A percentile compares a stretch with the other conserved stretches of the same genome.
phyloP scores from a whole-genome alignment of 1,140 invertebrate genomes.

The Drosophila subpulchrella region DNA sequence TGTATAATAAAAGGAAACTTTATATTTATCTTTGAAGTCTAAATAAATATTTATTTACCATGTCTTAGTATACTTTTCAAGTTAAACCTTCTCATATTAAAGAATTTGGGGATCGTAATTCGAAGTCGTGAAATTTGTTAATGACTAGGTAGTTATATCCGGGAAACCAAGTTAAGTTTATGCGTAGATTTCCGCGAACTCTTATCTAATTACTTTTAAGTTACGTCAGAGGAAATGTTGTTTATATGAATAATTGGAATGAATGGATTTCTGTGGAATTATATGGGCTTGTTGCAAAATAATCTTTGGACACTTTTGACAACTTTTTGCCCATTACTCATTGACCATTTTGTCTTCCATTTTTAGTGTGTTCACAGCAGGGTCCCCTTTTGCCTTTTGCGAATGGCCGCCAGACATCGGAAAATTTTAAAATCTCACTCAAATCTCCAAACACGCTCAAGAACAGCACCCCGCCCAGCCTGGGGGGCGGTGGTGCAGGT shows the following conservation, averaged over 20 bases:
- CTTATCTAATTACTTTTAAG: too few species aligned
- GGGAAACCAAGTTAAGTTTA: too few species aligned
- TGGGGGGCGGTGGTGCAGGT: slow-evolving; percentile 46
- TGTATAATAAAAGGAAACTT: too few species aligned
- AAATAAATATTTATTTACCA: too few species aligned
- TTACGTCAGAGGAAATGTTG: too few species aligned
- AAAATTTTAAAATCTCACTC: slow-evolving; percentile 88
- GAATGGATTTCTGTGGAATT: too few species aligned
- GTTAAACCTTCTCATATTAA: not conserved
- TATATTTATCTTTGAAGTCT: too few species aligned
- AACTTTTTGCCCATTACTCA: not conserved
- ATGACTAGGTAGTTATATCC: not conserved
- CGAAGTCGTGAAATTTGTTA: not conserved
- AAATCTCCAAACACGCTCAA: slow-evolving; percentile 85
- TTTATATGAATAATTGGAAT: too few species aligned
- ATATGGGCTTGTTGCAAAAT: not conserved
- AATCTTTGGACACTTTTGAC: not conserved
- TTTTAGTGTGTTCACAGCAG: slow-evolving; percentile 76
- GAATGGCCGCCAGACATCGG: slow-evolving; percentile 85
- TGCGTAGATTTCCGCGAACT: too few species aligned
- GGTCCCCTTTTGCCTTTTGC: slow-evolving; percentile 79
- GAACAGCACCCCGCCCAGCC: slow-evolving; percentile 82
- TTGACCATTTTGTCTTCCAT: not conserved
- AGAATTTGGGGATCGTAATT: not conserved
- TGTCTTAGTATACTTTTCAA: too few species aligned